These are phyloP conservation scores for Ochotona curzoniae DNA, from an alignment of 2,113 vertebrate species.

Conservation along the genomic window DNA sequence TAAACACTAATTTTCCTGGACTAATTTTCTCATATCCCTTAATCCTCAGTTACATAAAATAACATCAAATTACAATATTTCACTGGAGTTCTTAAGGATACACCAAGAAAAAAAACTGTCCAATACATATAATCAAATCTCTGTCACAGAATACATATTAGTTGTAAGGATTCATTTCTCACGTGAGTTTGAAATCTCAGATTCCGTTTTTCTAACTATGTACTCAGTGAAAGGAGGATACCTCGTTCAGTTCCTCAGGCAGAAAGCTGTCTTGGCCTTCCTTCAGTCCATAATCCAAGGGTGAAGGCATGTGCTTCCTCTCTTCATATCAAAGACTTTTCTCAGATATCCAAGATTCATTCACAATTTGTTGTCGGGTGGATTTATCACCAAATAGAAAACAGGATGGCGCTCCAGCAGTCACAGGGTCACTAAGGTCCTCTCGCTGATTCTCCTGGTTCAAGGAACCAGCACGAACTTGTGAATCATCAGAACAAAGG, in stretches of 20 bases:
- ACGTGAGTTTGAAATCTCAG: background rate
- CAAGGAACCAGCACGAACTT: background rate
- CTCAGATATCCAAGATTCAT: background rate
- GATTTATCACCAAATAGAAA: background rate
- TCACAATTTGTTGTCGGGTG: background rate
- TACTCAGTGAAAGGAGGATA: background rate
- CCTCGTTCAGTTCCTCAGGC: background rate
- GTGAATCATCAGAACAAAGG: background rate
- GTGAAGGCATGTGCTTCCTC: background rate
- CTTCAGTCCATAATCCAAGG: background rate
- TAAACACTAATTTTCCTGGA: background rate
- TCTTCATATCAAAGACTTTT: background rate
- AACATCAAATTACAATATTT: background rate
- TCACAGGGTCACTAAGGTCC: background rate
- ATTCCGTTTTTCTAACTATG: background rate
- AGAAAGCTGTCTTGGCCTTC: background rate
- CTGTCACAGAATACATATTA: background rate
- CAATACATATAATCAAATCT: background rate
- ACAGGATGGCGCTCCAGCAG: background rate
- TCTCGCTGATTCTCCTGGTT: background rate
- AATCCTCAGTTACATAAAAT: background rate
- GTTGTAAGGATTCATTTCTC: background rate
- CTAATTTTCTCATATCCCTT: background rate
- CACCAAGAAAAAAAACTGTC: background rate
- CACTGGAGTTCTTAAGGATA: background rate